These are phyloP conservation scores for Callospermophilus lateralis DNA, from an alignment of 2,113 vertebrate genomes.

Conservation along the genomic window DNA sequence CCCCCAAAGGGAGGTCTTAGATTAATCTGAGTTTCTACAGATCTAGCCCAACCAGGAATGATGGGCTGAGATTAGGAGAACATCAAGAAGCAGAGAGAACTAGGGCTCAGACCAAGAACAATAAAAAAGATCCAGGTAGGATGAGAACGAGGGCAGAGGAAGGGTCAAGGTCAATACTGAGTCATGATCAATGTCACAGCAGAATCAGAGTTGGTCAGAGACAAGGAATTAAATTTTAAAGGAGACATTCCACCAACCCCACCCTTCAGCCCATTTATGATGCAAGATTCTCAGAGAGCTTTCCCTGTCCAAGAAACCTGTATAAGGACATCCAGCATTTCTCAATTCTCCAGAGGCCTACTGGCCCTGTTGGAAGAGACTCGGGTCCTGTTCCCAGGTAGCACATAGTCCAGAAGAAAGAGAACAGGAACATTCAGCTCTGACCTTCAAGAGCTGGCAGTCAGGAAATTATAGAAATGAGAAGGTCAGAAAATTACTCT, in stretches of 20 bases:
- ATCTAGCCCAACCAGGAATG: not conserved
- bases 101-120: not conserved
- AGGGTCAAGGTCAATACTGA: not conserved
- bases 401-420: not conserved
- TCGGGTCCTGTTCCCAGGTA: not conserved
- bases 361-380: not conserved
- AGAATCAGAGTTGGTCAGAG: not conserved
- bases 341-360: not conserved
- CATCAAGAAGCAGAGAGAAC: not conserved
- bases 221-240: slow-evolving; percentile 33
- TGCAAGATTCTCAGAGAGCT: not conserved
- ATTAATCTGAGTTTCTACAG: not conserved
- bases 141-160: not conserved
- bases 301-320: not conserved
- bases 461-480: slow-evolving; percentile 48
- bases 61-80: not conserved
- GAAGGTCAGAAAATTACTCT: slow-evolving; percentile 17
- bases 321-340: not conserved
- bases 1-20: not conserved
- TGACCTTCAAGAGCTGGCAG: not conserved
- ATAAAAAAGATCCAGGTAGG: not conserved
- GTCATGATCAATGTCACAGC: not conserved
- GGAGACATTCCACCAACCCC: not conserved
- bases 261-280: not conserved
- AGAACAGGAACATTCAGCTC: not conserved